Base-by-base conservation (phyloP, 1,140 invertebrate species). In the Carposina sasakii region DNA sequence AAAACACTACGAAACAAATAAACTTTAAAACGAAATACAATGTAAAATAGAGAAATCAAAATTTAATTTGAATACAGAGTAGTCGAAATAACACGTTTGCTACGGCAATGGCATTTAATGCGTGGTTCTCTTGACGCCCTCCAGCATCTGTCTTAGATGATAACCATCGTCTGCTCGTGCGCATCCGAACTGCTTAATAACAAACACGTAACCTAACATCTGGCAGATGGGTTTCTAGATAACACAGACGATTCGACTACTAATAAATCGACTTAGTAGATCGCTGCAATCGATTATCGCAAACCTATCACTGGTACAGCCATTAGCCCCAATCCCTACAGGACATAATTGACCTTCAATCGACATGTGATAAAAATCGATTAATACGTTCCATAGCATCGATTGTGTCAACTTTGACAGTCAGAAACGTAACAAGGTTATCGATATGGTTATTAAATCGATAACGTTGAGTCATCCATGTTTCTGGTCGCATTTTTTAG, bases 71-170 rank as follows among this genome's bases (percentile, higher is more conserved):
- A 58, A 57, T 60, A 51, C 44, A 43, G 58, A 79, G 67, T 74
- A 77, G 71, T 67, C 63, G 64, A 77, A 76, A 77, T 78, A 70
- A 78, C 73, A 71, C 64, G 63, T 57, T 60, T 62, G 57, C 57
- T 69, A 64, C 52, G 57, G 55, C 57, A 68, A 75, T 77, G 67
- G 67, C 64, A 74, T 76, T 64, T 60, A 70, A 79, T 78, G 74
- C 62, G 71, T 76, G 67, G 74, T 73, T 82, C 74, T 79, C 68
- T 71, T 69, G 77, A 82, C 76, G 76, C 75, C 75, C 58, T 72
- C 71, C 54, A 65, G 46, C 26, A 44, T 46, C 41, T 63, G 12
- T 37, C 6, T 43, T 2, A 31, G 17, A 31, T 5, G 43, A 45
- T 19, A 17, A 31, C 19, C 24, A 6, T 24, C 8, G 34, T 28